phyloP scores from a whole-genome alignment of 2,888 invertebrate genomes.

The Timandra comae region DNA sequence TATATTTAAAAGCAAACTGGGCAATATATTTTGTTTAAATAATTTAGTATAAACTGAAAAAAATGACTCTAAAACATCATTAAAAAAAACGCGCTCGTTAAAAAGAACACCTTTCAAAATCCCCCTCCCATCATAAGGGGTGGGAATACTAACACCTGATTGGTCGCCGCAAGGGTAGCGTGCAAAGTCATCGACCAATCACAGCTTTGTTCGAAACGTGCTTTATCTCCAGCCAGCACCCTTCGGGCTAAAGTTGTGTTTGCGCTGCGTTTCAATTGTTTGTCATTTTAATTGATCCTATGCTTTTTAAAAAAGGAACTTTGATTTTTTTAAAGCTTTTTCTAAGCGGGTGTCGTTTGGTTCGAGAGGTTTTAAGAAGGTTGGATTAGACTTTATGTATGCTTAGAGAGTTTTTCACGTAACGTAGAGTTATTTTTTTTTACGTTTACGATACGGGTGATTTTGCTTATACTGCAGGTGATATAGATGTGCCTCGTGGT shows the following conservation, averaged over 20 bases:
- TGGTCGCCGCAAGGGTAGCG: slow-evolving; percentile 43
- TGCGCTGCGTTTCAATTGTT: slow-evolving; percentile 69
- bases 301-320: slow-evolving; percentile 46
- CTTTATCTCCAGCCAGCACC: slow-evolving; percentile 58
- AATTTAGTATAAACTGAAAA: too few relatives aligned
- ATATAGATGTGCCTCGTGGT: too few relatives aligned
- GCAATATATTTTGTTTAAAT: too few relatives aligned
- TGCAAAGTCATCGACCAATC: slow-evolving; percentile 41
- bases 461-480: too few relatives aligned
- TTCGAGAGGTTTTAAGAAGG: too few relatives aligned
- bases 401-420: too few relatives aligned
- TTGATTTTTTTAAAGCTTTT: slow-evolving; percentile 26
- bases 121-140: slow-evolving; percentile 31
- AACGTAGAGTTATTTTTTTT: too few relatives aligned
- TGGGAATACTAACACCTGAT: slow-evolving; percentile 35
- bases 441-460: too few relatives aligned
- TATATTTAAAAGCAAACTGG: too few relatives aligned
- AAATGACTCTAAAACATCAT: slow-evolving; percentile 4
- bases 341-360: slow-evolving; percentile 10
- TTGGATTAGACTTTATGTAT: too few relatives aligned
- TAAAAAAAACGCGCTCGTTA: slow-evolving; percentile 27
- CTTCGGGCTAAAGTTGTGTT: slow-evolving; percentile 60
- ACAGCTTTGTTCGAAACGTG: slow-evolving; percentile 43
- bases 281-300: slow-evolving; percentile 66
- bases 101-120: slow-evolving; percentile 25